Base-by-base conservation (phyloP, 2,797 vertebrate genomes). In the Xyrichtys novacula region DNA sequence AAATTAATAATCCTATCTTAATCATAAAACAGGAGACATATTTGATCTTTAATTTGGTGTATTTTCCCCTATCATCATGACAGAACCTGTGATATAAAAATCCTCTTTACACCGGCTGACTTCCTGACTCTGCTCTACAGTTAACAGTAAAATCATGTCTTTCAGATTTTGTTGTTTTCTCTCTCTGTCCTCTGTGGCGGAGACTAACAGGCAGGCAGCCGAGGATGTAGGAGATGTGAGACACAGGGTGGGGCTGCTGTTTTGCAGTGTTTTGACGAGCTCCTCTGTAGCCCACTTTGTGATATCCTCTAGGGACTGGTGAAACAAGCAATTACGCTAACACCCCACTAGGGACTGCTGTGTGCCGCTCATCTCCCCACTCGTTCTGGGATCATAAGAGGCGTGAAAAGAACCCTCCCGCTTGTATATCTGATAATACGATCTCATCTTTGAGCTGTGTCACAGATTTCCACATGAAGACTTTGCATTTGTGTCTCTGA, bases 331-430 rank as follows among this genome's bases (percentile, higher is more conserved):
- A 84, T 91, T 90, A 88, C 88, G 70, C 59, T 57, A 66, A 83
- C 74, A 40, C 36, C 84, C 89, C 91, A 90, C 88, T 86, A 88
- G 91, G 86, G 88, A 90, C 87, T 86, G 86, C 88, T 84, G 83
- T 85, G 72, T 78, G 73, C 80, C 8, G 28, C 74, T 81, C 69
- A 52, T 81, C 82, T 80, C 59, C 71, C 25, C 39, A 19, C 62
- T 65, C 28, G 16, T 32, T 47, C 66, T 23, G 23, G 38, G 75
- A 73, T 80, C 75, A 68, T 31, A 77, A 53, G 46, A 74, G 47
- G 46, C 22, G 23, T 65, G 52, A 78, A 68, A 76, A 58, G 14
- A 49, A 23, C 12, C 58, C 40, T 14, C 38, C 64, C 34, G 39
- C 59, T 62, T 43, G 23, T 47, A 71, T 22, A 38, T 34, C 17